Conservation (phyloP, 2,888 invertebrate genomes). For the Diplolepis rosae region DNA sequence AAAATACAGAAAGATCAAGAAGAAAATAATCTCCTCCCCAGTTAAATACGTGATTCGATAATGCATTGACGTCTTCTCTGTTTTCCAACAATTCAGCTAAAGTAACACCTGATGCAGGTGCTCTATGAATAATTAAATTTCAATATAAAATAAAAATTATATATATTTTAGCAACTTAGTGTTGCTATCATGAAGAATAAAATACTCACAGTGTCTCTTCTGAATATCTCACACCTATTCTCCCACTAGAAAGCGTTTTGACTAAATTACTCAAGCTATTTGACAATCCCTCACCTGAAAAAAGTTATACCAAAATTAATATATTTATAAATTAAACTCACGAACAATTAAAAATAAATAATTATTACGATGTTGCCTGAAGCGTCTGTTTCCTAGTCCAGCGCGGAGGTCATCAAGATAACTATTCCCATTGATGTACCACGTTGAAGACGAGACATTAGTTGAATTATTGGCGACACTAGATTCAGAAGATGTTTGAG, state of each 20-base stretch:
- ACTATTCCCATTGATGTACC: constrained; percentile 1
- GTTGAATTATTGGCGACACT: constrained; percentile 42
- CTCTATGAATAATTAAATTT: constrained; percentile 15
- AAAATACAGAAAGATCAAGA: constrained; percentile 48
- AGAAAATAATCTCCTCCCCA: constrained; percentile 50
- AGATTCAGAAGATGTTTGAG: constrained; percentile 54
- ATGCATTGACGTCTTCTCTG: constrained; percentile 35
- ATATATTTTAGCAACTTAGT: background rate
- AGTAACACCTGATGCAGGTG: constrained; percentile 26
- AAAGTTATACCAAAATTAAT: background rate
- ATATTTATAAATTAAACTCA: constrained; percentile 20
- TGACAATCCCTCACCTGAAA: background rate
- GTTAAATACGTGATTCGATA: constrained; percentile 33
- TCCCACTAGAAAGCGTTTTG: background rate
- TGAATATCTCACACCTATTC: constrained; percentile 6
- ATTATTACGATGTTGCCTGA: constrained; percentile 8
- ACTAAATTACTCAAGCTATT: constrained; percentile 7
- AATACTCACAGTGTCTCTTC: constrained; percentile 5
- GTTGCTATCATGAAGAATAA: background rate
- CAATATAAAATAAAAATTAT: background rate
- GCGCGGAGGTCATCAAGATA: background rate
- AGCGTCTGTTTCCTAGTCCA: background rate
- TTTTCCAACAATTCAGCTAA: constrained; percentile 47
- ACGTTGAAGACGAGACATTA: background rate
- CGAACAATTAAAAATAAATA: background rate